Conservation (phyloP, 1,140 invertebrate species). For the Cotesia typhae region DNA sequence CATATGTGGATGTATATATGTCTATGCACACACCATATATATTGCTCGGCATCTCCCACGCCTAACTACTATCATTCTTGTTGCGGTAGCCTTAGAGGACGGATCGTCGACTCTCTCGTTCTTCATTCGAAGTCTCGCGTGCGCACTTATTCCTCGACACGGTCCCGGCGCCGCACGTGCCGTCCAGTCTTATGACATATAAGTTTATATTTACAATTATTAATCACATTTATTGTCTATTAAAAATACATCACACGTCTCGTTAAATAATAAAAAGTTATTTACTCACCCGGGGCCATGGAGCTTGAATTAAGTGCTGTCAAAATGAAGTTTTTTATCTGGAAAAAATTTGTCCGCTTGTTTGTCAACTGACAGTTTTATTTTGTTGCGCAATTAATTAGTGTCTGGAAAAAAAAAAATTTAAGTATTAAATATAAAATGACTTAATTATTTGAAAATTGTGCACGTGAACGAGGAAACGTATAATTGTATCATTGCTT, state of each 20-base stretch:
- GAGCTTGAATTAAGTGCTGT: too few relatives aligned
- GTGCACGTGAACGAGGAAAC: conserved; percentile 18
- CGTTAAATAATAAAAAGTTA: not conserved
- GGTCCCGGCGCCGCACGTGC: conserved; percentile 31
- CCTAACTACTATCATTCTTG: conserved; percentile 45
- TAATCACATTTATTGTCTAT: not conserved
- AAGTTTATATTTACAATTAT: not conserved
- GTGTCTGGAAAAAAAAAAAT: not conserved
- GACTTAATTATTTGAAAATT: conserved; percentile 19
- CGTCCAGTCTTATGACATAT: conserved; percentile 11
- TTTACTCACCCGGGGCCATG: too few relatives aligned
- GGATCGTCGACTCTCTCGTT: conserved; percentile 32
- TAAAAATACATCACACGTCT: too few relatives aligned
- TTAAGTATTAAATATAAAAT: conserved; percentile 13
- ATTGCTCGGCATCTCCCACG: conserved; percentile 42
- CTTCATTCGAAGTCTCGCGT: conserved; percentile 35
- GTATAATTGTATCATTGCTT: conserved; percentile 31
- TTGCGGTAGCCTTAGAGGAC: conserved; percentile 45
- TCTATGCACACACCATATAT: conserved; percentile 26
- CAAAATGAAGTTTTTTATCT: not conserved
- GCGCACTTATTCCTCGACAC: conserved; percentile 20
- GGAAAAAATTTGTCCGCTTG: not conserved
- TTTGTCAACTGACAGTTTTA: not conserved
- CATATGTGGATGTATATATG: too few relatives aligned
- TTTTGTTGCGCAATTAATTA: not conserved